Evolutionary conservation across 2,888 invertebrate species (phyloP), one percentile per base, ranked within the genome.

Genomic region (Campaea margaritaria): DNA sequence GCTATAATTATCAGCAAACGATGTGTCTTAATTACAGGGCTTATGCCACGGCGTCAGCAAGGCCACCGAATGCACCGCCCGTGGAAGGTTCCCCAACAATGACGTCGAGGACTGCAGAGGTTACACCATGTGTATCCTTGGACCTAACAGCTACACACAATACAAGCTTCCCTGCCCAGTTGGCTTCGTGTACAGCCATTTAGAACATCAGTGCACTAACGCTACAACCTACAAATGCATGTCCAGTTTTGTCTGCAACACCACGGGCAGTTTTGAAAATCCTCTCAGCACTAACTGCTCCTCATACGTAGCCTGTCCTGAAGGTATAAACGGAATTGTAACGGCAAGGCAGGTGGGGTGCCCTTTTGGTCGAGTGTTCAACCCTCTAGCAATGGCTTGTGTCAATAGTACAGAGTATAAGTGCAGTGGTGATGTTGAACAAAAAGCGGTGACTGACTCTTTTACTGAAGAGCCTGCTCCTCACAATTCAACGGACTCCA

Each of bases 31-130:
- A 70, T 89, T 87, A 51, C 86, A 90, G 90, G 76, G 77, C 54
- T 76, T 85, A 72, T 78, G 74, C 62, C 70, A 78, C 48, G 68
- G 72, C 36, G 74, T 72, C 9, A 82, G 76, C 64, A 54, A 73
- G 55, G 81, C 79, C 1, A 66, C 70, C 0, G 69, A 79, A 56
- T 91, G 91, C 58, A 78, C 72, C 0, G 62, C 76, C 0, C 78
- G 80, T 13, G 91, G 91, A 54, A 83, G 85, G 62, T 91, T 83
- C 58, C 85, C 88, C 1, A 85, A 88, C 64, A 78, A 86, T 47
- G 74, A 79, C 15, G 71, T 72, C 1, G 69, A 75, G 4, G 81
- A 85, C 47, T 92, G 92, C 58, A 74, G 82, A 3, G 89, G 89
- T 0, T 91, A 83, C 67, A 83, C 85, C n/a, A 85, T 89, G 72